Percentiles rank a stretch among this genome's conserved stretches.
Evolutionary conservation across 2,113 vertebrate species (phyloP).

Genomic region (Nycticorax nycticorax): DNA sequence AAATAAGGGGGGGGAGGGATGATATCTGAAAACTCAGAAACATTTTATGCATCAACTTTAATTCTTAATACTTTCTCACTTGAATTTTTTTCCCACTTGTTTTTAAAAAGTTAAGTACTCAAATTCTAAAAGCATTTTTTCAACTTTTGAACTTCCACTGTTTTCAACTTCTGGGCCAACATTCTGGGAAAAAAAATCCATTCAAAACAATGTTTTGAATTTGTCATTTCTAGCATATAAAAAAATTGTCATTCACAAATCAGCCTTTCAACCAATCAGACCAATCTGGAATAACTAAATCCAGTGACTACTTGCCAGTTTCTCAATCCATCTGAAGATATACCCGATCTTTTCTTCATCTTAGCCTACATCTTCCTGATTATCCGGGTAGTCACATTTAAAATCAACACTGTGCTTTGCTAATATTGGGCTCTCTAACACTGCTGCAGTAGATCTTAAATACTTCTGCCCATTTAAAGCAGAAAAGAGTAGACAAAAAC

Average conservation of each 20-base stretch:
- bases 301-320: neutral
- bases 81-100: neutral
- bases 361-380: neutral
- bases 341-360: neutral
- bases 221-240: neutral
- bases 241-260: neutral
- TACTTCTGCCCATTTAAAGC: neutral
- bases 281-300: neutral
- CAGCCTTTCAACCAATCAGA: neutral
- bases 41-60: neutral
- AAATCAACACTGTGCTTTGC: neutral
- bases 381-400: neutral
- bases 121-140: neutral
- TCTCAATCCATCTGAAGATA: neutral
- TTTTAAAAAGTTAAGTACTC: neutral
- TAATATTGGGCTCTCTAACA: neutral
- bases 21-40: neutral
- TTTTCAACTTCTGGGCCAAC: neutral
- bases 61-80: neutral
- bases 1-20: accelerated
- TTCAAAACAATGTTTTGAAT: neutral
- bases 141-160: neutral
- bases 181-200: neutral
- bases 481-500: neutral
- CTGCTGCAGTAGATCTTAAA: neutral